Conservation (phyloP, 1,140 invertebrate species). For the Zaprionus camerounensis region DNA sequence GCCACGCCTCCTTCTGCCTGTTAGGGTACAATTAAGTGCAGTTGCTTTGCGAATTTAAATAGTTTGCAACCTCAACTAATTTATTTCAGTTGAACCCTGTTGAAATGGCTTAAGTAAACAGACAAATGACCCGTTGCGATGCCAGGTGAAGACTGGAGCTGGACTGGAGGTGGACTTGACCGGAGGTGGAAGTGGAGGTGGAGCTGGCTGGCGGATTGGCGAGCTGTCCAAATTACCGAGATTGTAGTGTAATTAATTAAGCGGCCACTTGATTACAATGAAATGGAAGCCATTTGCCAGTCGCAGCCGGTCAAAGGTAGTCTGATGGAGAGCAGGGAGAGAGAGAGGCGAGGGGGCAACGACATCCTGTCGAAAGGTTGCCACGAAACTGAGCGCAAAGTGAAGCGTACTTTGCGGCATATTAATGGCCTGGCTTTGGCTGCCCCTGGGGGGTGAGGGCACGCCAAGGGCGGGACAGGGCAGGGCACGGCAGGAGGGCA, state of each 20-base stretch:
- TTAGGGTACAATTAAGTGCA: not conserved
- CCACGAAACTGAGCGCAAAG: constrained; percentile 44
- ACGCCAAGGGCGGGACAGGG: not conserved
- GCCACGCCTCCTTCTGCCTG: too few relatives aligned
- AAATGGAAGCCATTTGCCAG: constrained; percentile 74
- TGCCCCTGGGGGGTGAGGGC: not conserved
- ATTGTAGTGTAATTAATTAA: constrained; percentile 67
- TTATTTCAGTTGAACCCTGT: not conserved
- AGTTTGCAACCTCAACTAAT: not conserved
- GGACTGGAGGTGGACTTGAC: not conserved
- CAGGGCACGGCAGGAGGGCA: not conserved
- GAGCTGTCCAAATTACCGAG: constrained; percentile 12
- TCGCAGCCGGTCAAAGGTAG: constrained; percentile 19
- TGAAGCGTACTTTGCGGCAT: constrained; percentile 65
- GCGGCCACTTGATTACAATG: constrained; percentile 72
- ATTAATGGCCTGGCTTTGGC: constrained; percentile 50
- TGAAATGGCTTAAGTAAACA: constrained; percentile 2
- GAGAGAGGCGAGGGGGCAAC: not conserved
- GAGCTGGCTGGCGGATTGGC: constrained; percentile 1
- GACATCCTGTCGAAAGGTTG: constrained; percentile 24
- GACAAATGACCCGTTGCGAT: constrained; percentile 5
- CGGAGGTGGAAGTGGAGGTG: not conserved
- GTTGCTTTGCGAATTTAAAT: not conserved
- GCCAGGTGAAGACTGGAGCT: not conserved
- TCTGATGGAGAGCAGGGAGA: not conserved